phyloP scores from a whole-genome alignment of 53 echinoderm and acorn worm species.

The Temnopleurus reevesii region DNA sequence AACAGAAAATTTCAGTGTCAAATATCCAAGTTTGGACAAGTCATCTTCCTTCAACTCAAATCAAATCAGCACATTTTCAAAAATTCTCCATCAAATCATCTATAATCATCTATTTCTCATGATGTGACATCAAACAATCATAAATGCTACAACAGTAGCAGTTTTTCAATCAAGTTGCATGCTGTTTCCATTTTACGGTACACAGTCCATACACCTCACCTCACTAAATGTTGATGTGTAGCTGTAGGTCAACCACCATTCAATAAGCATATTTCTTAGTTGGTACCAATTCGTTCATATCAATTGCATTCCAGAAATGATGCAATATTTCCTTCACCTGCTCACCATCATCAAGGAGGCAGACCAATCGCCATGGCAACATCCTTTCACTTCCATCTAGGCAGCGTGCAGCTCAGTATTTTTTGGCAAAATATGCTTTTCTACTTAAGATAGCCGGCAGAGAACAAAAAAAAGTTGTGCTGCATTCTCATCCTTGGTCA shows the following conservation, averaged over 20 bases:
- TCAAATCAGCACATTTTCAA: background rate
- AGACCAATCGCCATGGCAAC: background rate
- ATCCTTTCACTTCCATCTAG: background rate
- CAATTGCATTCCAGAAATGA: background rate
- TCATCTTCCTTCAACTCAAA: background rate
- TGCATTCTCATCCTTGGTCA: background rate
- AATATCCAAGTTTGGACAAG: background rate
- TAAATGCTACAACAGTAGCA: background rate
- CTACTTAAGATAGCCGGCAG: background rate
- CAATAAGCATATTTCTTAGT: too few species aligned
- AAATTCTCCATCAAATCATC: background rate
- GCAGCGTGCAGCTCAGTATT: conserved; percentile 19
- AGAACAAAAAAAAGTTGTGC: background rate
- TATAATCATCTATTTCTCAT: background rate
- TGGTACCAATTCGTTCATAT: too few species aligned
- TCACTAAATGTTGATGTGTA: too few species aligned
- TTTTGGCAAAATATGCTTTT: conserved; percentile 26
- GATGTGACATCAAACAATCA: background rate
- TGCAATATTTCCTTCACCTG: background rate
- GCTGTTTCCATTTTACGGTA: background rate
- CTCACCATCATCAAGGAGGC: background rate
- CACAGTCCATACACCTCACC: background rate
- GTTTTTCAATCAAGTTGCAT: background rate
- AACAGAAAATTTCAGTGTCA: conserved; percentile 35
- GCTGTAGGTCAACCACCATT: too few species aligned